A percentile compares a stretch with the other conserved stretches of the same genome.
Evolutionary conservation across 2,797 vertebrate genomes (phyloP).

Genomic region (Oreochromis grahami): DNA sequence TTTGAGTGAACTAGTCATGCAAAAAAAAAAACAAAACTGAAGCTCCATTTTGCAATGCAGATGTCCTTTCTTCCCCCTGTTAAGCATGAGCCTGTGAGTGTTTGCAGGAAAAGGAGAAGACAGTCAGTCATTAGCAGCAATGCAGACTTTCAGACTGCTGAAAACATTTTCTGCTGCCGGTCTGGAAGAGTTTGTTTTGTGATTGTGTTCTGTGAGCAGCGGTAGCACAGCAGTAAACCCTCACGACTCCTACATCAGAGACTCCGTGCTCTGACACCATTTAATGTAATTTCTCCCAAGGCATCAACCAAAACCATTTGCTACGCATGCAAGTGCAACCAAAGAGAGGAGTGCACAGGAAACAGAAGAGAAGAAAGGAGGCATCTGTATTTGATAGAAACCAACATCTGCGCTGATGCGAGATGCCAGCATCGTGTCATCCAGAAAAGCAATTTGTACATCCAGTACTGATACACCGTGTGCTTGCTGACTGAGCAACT

Average conservation of each 20-base stretch:
- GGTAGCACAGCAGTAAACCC: background rate
- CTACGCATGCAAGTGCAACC: background rate
- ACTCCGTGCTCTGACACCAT: background rate
- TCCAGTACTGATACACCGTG: background rate
- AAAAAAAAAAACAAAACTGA: background rate
- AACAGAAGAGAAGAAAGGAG: background rate
- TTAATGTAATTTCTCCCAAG: background rate
- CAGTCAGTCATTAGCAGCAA: background rate
- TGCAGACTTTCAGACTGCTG: background rate
- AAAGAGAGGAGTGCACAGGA: background rate
- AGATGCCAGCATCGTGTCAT: background rate
- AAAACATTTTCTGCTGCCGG: background rate
- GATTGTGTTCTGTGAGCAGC: background rate
- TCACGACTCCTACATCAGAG: background rate
- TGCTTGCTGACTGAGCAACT: background rate
- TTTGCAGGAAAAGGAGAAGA: background rate
- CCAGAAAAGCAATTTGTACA: background rate
- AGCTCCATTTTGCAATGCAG: background rate
- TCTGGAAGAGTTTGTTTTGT: background rate
- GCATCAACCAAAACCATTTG: background rate
- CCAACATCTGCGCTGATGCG: background rate
- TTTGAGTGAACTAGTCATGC: background rate
- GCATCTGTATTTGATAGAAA: background rate
- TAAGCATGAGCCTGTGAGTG: background rate
- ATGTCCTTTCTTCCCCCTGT: background rate